A percentile compares a stretch with the other conserved stretches of the same genome.
Evolutionary conservation across 1,140 invertebrate species (phyloP).

Genomic region (Campoletis sonorensis): DNA sequence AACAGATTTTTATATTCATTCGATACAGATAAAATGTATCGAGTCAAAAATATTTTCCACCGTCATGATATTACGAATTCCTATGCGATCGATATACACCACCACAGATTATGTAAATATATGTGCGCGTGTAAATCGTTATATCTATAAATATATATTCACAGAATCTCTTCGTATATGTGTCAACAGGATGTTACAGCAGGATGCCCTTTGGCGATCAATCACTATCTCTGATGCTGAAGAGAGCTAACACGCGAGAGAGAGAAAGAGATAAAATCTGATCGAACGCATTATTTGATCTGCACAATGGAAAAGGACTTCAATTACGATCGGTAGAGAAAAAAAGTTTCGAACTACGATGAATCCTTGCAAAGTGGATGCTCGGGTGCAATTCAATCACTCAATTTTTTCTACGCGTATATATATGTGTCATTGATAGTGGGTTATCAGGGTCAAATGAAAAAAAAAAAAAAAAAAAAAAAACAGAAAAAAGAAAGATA

Average conservation of each 20-base stretch:
- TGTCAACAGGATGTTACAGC: neutral
- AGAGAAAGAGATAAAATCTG: neutral
- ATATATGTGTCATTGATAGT: neutral
- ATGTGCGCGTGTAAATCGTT: too few species aligned
- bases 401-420: neutral
- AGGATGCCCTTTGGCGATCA: slow-evolving; percentile 22
- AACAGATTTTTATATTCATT: too few species aligned
- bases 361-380: neutral
- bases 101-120: neutral
- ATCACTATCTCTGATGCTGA: slow-evolving; percentile 8
- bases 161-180: neutral
- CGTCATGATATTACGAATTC: too few species aligned
- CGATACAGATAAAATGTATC: too few species aligned
- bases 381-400: too few species aligned
- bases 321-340: slow-evolving; percentile 10
- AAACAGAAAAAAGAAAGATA: too few species aligned
- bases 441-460: neutral
- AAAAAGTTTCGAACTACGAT: slow-evolving; percentile 32
- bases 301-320: slow-evolving; percentile 35
- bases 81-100: too few species aligned
- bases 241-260: neutral
- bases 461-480: too few species aligned
- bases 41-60: too few species aligned
- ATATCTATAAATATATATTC: neutral
- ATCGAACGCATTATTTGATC: slow-evolving; percentile 35